Percentiles rank a stretch among this genome's conserved stretches.
phyloP scores from a whole-genome alignment of 2,797 vertebrate genomes.

The Microctenopoma steveboyesi region DNA sequence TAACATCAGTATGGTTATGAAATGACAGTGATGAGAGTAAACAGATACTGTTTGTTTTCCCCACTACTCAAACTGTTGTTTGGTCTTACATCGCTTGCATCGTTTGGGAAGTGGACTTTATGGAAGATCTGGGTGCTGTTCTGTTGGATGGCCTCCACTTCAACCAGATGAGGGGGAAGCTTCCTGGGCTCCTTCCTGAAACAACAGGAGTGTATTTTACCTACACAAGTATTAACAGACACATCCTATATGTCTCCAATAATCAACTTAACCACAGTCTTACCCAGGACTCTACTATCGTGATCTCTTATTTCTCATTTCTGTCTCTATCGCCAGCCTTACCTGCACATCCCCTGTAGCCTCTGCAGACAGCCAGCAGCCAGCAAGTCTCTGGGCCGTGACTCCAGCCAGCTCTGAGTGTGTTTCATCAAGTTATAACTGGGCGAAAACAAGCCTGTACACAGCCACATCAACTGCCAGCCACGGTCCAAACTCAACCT shows the following conservation, averaged over 20 bases:
- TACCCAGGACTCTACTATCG: not conserved
- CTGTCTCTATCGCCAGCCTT: slow-evolving; percentile 26
- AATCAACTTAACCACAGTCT: no score
- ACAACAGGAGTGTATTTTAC: slow-evolving; percentile 4
- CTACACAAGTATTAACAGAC: no score
- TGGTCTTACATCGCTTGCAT: slow-evolving; percentile 82
- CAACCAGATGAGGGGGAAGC: slow-evolving; percentile 89
- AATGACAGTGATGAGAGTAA: not conserved
- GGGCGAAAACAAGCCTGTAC: slow-evolving; percentile 91
- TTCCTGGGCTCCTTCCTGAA: slow-evolving; percentile 87
- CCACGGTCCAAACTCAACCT: slow-evolving; percentile 90
- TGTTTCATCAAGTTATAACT: slow-evolving; percentile 83
- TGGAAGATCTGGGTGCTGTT: slow-evolving; percentile 90
- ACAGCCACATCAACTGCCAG: slow-evolving; percentile 97
- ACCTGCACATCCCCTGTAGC: slow-evolving; percentile 88
- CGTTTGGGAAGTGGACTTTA: slow-evolving; percentile 91
- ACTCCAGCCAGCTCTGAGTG: slow-evolving; percentile 88
- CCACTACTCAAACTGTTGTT: not conserved
- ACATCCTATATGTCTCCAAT: no score
- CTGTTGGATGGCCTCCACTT: slow-evolving; percentile 91
- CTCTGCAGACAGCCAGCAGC: slow-evolving; percentile 84
- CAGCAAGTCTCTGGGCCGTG: slow-evolving; percentile 83
- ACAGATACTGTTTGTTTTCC: not conserved
- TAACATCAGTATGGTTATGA: not conserved
- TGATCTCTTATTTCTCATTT: not conserved